Evolutionary conservation across 53 echinoderm and acorn worm species (phyloP).

Genomic region (Hippasteria phrygiana): DNA sequence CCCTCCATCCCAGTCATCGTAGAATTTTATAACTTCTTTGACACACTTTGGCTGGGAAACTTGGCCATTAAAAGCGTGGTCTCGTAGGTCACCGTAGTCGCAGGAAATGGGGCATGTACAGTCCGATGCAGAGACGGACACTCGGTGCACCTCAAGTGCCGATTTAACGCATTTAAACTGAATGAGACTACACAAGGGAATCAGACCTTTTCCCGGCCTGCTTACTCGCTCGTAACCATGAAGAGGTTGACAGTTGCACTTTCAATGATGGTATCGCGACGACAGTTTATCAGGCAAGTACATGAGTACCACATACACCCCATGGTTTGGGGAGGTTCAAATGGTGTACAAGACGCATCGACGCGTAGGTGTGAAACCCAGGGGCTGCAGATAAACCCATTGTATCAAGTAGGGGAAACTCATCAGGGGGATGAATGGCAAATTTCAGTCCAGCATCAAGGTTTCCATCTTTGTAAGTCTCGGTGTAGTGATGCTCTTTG

Average conservation of each 20-base stretch:
- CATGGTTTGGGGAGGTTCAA: slow-evolving; percentile 32
- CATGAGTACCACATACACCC: slow-evolving; percentile 34
- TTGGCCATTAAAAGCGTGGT: slow-evolving; percentile 35
- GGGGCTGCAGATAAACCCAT: slow-evolving; percentile 45
- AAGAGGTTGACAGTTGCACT: slow-evolving; percentile 33
- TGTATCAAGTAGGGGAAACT: slow-evolving; percentile 25
- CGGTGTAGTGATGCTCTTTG: slow-evolving; percentile 31
- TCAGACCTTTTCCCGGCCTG: too few species aligned
- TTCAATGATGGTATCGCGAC: slow-evolving; percentile 9
- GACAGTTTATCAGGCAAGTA: slow-evolving; percentile 25
- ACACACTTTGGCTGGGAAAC: slow-evolving; percentile 13
- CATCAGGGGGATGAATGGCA: slow-evolving; percentile 17
- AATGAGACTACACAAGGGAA: neutral
- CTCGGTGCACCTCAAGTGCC: slow-evolving; percentile 1
- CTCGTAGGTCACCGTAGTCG: slow-evolving; percentile 27
- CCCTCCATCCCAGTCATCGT: neutral
- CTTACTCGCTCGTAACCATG: neutral
- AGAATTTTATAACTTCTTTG: neutral
- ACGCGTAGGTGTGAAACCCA: slow-evolving; percentile 52
- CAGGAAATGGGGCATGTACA: slow-evolving; percentile 44
- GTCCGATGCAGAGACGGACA: neutral
- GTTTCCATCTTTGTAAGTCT: slow-evolving; percentile 14
- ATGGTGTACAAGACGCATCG: slow-evolving; percentile 32
- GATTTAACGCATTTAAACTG: slow-evolving; percentile 11
- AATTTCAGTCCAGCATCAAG: slow-evolving; percentile 44